A percentile compares a stretch with the other conserved stretches of the same genome.
Conservation (phyloP, 2,797 vertebrate species). For the Emydoidea blandingii region DNA sequence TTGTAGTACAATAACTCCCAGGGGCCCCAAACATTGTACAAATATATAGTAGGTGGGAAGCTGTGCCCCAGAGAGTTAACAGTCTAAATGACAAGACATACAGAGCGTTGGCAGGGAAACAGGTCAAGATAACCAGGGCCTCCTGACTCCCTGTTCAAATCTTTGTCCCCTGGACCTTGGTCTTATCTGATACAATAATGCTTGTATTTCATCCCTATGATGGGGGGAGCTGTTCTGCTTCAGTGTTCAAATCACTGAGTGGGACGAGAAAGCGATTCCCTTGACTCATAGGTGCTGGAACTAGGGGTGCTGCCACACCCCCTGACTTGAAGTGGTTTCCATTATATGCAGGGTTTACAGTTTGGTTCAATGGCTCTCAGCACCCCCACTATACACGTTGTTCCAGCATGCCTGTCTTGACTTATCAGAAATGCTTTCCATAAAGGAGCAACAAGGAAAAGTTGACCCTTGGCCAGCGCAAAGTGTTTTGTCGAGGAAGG, state of each 20-base stretch:
- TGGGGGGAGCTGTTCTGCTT: not conserved
- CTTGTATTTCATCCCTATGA: not conserved
- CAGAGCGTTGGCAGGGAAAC: not conserved
- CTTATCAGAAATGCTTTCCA: not conserved
- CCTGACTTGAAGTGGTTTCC: no score
- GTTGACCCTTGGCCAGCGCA: not conserved
- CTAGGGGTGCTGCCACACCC: no score
- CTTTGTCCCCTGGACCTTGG: not conserved
- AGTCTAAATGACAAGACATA: not conserved
- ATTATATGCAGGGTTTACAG: no score
- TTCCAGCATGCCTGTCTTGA: not conserved
- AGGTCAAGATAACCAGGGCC: not conserved
- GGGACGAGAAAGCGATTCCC: not conserved
- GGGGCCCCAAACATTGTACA: not conserved
- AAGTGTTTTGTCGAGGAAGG: not conserved
- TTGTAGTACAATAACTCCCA: not conserved
- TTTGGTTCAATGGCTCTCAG: no score
- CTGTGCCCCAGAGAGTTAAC: not conserved
- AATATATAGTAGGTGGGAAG: not conserved
- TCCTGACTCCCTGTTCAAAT: not conserved
- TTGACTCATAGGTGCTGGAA: not conserved
- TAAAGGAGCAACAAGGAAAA: not conserved
- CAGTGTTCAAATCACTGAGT: not conserved
- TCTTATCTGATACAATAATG: not conserved
- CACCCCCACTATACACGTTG: no score